These are phyloP conservation scores for Tetheella fluctuosa DNA, from an alignment of 2,888 invertebrate genomes.

Conservation along the genomic window DNA sequence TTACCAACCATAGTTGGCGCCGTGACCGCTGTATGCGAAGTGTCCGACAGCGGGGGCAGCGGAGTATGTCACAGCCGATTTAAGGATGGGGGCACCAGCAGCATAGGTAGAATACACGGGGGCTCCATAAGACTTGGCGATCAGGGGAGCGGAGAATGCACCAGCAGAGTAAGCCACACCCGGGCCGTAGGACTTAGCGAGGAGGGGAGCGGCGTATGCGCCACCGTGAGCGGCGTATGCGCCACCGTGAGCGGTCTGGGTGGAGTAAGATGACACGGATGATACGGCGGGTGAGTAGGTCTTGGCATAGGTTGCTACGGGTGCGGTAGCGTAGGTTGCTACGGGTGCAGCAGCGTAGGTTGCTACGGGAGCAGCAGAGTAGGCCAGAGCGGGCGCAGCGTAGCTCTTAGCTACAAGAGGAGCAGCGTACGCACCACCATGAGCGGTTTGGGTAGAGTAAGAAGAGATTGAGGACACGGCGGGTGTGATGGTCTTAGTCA, in stretches of 20 bases:
- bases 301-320: conserved; percentile 44
- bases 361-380: conserved; percentile 71
- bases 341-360: conserved; percentile 63
- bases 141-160: conserved; percentile 32
- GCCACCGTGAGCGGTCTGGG: conserved; percentile 56
- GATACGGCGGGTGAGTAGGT: conserved; percentile 54
- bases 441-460: conserved; percentile 69
- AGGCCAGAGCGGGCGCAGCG: conserved; percentile 60
- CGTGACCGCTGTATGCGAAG: conserved; percentile 86
- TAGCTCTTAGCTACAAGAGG: conserved; percentile 71
- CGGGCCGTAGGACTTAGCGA: conserved; percentile 51
- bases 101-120: conserved; percentile 57
- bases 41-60: conserved; percentile 86
- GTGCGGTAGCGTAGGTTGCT: conserved; percentile 45
- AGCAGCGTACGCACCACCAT: conserved; percentile 53
- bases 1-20: conserved; percentile 87
- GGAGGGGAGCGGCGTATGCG: conserved; percentile 64
- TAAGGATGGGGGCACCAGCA: conserved; percentile 63
- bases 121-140: conserved; percentile 43
- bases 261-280: conserved; percentile 57
- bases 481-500: conserved; percentile 50
- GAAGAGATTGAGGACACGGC: conserved; percentile 15
- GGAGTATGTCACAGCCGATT: conserved; percentile 79
- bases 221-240: conserved; percentile 62
- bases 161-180: conserved; percentile 50